Conservation (phyloP, 1,140 invertebrate species). For the Theocolax elegans region DNA sequence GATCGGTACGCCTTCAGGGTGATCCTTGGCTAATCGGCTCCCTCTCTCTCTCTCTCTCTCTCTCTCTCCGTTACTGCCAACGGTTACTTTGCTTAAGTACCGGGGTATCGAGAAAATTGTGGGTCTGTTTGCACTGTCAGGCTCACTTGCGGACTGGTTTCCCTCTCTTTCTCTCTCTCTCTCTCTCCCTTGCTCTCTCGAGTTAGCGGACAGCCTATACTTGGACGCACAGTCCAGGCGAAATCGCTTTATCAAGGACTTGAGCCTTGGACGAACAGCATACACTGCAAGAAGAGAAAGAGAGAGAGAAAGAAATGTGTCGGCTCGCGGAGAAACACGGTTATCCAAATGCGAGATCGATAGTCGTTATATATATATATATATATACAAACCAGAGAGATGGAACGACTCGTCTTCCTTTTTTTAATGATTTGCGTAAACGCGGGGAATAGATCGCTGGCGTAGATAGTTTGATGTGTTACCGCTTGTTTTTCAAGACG, state of each 20-base stretch:
- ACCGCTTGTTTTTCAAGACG: no score
- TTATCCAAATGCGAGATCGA: no score
- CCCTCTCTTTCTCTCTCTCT: conserved; percentile 49
- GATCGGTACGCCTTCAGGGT: conserved; percentile 6
- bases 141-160: conserved; percentile 52
- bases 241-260: conserved; percentile 56
- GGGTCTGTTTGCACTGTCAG: conserved; percentile 61
- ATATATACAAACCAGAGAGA: no score
- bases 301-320: no score
- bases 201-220: conserved; percentile 56
- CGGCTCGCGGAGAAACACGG: no score
- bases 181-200: conserved; percentile 45
- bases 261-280: no score
- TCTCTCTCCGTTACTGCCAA: conserved; percentile 33
- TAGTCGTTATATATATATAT: no score
- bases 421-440: not conserved
- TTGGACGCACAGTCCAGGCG: conserved; percentile 46
- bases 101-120: conserved; percentile 61
- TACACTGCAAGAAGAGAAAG: no score
- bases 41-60: conserved; percentile 3
- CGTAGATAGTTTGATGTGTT: no score
- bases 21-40: conserved; percentile 4
- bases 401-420: no score
- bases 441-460: no score
- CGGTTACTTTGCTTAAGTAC: conserved; percentile 55